phyloP scores from a whole-genome alignment of 2,888 invertebrate species.

The Tetanocera ferruginea region DNA sequence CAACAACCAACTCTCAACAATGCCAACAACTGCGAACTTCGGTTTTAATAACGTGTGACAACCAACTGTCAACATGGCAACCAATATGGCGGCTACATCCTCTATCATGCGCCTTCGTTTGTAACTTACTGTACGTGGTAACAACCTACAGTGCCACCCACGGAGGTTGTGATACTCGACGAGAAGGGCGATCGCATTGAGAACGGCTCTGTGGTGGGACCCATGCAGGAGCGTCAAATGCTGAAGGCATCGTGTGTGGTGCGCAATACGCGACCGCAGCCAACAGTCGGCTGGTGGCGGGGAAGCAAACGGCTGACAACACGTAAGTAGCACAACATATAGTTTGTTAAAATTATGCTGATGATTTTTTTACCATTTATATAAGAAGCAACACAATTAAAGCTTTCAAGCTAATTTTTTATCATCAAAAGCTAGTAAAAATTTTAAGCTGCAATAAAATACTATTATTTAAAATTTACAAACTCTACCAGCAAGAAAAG shows the following conservation, averaged over 20 bases:
- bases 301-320: conserved; percentile 76
- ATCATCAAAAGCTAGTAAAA: too few species aligned
- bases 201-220: conserved; percentile 71
- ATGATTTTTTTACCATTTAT: background rate
- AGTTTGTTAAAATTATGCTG: background rate
- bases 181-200: conserved; percentile 75
- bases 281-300: conserved; percentile 88
- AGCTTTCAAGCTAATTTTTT: too few species aligned
- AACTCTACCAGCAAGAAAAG: too few species aligned
- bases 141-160: conserved; percentile 83
- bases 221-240: conserved; percentile 68
- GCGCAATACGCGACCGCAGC: conserved; percentile 86
- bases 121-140: too few species aligned
- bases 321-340: conserved; percentile 59
- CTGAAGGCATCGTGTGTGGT: conserved; percentile 72
- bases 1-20: conserved; percentile 37
- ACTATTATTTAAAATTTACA: too few species aligned
- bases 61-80: conserved; percentile 22
- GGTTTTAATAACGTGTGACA: conserved; percentile 2
- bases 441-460: too few species aligned
- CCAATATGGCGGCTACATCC: background rate
- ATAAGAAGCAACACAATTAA: background rate
- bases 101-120: too few species aligned
- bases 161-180: conserved; percentile 79
- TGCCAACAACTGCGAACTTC: background rate